Percentiles rank a stretch among this genome's conserved stretches.
phyloP scores from a whole-genome alignment of 2,888 invertebrate species.

The Metallyticus violacea region DNA sequence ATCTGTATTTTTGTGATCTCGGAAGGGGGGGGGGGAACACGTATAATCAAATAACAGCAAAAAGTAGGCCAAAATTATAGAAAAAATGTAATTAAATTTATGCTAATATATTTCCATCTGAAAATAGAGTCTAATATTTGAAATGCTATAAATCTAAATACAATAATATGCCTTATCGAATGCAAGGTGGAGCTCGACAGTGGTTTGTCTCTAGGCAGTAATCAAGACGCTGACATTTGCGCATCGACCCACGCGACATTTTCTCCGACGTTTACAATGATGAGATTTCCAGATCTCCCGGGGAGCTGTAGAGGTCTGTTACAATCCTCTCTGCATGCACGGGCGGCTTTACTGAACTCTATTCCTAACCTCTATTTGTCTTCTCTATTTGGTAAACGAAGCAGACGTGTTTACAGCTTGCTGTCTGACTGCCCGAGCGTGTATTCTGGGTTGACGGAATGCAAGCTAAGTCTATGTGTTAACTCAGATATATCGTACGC shows the following conservation, averaged over 20 bases:
- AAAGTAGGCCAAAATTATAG: too few relatives aligned
- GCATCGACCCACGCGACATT: neutral
- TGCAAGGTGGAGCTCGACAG: neutral
- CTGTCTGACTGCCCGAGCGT: neutral
- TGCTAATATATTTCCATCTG: too few relatives aligned
- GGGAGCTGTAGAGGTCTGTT: neutral
- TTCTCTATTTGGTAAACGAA: neutral
- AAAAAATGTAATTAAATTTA: too few relatives aligned
- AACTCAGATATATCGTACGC: neutral
- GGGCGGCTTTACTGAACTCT: too few relatives aligned
- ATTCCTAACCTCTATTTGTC: neutral
- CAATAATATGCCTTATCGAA: too few relatives aligned
- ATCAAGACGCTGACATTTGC: neutral
- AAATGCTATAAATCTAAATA: too few relatives aligned
- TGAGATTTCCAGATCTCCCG: neutral
- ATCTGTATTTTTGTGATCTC: too few relatives aligned
- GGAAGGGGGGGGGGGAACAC: too few relatives aligned
- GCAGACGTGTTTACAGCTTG: neutral
- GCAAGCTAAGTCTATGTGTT: neutral
- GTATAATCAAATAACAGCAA: too few relatives aligned
- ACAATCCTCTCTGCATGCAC: too few relatives aligned
- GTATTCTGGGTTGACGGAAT: neutral
- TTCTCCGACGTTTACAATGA: neutral
- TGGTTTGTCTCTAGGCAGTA: neutral
- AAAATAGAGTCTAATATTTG: too few relatives aligned